phyloP scores from a whole-genome alignment of 2,888 invertebrate species.

The Maniola hyperantus region DNA sequence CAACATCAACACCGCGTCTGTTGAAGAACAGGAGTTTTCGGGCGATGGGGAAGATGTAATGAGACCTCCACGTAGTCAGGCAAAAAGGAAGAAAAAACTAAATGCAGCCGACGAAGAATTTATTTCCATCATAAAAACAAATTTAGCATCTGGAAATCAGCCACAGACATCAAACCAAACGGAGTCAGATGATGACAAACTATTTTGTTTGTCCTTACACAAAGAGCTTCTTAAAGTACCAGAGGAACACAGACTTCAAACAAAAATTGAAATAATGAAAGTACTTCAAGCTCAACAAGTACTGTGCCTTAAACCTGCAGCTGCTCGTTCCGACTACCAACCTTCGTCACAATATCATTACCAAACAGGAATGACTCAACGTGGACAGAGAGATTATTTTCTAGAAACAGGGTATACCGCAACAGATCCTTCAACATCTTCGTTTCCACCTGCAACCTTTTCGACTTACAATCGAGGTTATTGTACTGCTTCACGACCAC shows the following conservation, averaged over 20 bases:
- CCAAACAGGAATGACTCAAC: constrained; percentile 33
- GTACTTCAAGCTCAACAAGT: too few species aligned
- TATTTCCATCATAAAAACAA: constrained; percentile 35
- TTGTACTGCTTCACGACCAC: not conserved
- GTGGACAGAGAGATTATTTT: constrained; percentile 35
- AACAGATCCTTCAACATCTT: constrained; percentile 33
- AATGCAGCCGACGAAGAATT: constrained; percentile 38
- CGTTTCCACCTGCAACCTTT: constrained; percentile 28
- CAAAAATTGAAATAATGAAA: not conserved
- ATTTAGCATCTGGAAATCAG: constrained; percentile 35
- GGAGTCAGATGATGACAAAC: not conserved
- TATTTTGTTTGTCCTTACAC: constrained; percentile 1
- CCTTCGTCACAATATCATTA: constrained; percentile 31
- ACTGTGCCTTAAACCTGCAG: not conserved
- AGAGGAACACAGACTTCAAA: not conserved
- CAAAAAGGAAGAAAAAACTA: constrained; percentile 35
- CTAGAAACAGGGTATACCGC: constrained; percentile 32
- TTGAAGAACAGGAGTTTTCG: constrained; percentile 32
- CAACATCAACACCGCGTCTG: constrained; percentile 30
- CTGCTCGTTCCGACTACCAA: constrained; percentile 26
- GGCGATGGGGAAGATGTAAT: constrained; percentile 38
- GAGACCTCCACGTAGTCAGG: constrained; percentile 31
- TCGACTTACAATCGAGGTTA: constrained; percentile 16
- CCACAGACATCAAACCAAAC: not conserved
- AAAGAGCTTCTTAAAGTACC: not conserved